Evolutionary conservation across 2,888 invertebrate species (phyloP), one percentile per base, ranked within the genome.

Genomic region (Caenorhabditis becei): DNA sequence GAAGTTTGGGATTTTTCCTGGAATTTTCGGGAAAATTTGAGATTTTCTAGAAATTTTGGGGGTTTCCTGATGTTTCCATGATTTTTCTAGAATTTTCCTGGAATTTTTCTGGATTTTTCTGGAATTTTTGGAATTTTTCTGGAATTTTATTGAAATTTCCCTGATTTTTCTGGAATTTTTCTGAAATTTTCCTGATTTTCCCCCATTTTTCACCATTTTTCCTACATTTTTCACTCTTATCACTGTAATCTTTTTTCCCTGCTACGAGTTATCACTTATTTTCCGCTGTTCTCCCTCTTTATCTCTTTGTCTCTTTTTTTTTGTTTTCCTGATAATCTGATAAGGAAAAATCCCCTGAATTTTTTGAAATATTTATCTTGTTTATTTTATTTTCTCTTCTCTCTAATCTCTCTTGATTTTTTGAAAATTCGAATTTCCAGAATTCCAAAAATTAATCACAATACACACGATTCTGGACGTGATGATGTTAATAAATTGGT

Each of bases 31-130:
- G 10, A 16, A 41, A 41, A 41, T 16, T 41, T 14, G 5, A 41
- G 8, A 3, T 41, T 16, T 41, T 41, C n/a, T n/a, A n/a, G n/a
- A n/a, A n/a, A n/a, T n/a, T n/a, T n/a, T n/a, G n/a, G n/a, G n/a
- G n/a, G n/a, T n/a, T n/a, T n/a, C n/a, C n/a, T n/a, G n/a, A n/a
- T n/a, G n/a, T n/a, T 10, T 41, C 10, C 41, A 3, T 47, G 2
- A 18, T 47, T 41, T 41, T 14, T 41, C 7, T 41, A n/a, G 26
- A 11, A 32, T 35, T 58, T n/a, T n/a, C n/a, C 16, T 28, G 10
- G n/a, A n/a, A 26, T 44, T 61, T 61, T 61, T n/a, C 41, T 11
- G 24, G 18, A 44, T 61, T 44, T 44, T 61, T 24, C 20, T n/a
- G n/a, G n/a, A n/a, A n/a, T n/a, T n/a, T n/a, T n/a, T n/a, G n/a